Percentiles rank a stretch among this genome's conserved stretches.
Evolutionary conservation across 2,113 vertebrate species (phyloP).

Genomic region (Tricholaema leucomelas): DNA sequence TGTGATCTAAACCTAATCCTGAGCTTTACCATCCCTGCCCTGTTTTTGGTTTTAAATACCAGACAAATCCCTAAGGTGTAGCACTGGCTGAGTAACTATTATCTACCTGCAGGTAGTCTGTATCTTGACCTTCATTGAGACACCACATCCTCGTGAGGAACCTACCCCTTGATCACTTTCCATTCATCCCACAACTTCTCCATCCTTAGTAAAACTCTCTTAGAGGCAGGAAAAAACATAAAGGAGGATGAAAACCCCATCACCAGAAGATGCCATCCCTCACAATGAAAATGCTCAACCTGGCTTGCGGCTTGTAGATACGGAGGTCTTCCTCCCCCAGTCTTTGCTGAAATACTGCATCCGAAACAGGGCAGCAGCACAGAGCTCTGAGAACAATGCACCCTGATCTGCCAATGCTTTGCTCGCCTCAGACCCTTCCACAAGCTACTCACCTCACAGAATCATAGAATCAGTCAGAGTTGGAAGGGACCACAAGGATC

Average conservation of each 20-base stretch:
- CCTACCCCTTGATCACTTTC: background rate
- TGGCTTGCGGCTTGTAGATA: background rate
- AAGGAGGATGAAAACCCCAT: background rate
- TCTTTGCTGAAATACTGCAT: background rate
- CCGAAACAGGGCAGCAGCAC: rapidly evolving
- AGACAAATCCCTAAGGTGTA: conserved; percentile 14
- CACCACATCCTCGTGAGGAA: background rate
- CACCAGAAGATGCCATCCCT: rapidly evolving
- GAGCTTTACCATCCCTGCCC: background rate
- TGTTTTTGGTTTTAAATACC: background rate
- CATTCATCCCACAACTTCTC: background rate
- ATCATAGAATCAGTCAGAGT: too few species aligned
- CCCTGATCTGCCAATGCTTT: rapidly evolving
- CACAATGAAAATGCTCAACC: background rate
- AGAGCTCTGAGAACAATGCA: rapidly evolving
- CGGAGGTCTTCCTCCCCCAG: background rate
- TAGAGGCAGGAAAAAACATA: background rate
- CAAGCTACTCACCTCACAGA: background rate
- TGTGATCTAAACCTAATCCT: background rate
- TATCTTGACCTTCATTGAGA: conserved; percentile 26
- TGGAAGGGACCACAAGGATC: too few species aligned
- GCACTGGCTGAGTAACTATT: conserved; percentile 18
- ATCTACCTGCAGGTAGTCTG: conserved; percentile 24
- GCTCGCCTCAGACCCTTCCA: background rate
- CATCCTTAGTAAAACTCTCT: rapidly evolving